These are phyloP conservation scores for Saguinus imperator DNA, from an alignment of 2,113 vertebrate species.

Conservation along the genomic window DNA sequence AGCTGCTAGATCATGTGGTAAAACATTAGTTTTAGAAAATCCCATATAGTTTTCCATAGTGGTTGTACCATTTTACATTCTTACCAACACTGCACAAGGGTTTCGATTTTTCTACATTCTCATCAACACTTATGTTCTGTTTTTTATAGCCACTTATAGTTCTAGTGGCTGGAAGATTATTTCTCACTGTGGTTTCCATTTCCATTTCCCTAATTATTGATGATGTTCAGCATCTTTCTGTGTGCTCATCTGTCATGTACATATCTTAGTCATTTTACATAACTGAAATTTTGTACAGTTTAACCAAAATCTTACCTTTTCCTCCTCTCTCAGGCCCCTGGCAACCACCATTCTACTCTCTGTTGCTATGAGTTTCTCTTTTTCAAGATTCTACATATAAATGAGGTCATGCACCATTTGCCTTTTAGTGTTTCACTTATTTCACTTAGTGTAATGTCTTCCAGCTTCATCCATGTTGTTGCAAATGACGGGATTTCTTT, in stretches of 20 bases:
- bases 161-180: neutral
- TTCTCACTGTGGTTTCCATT: neutral
- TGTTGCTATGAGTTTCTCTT: neutral
- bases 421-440: neutral
- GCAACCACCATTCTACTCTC: neutral
- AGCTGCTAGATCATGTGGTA: neutral
- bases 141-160: neutral
- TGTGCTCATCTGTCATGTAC: neutral
- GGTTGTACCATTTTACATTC: neutral
- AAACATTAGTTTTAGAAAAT: neutral
- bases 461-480: neutral
- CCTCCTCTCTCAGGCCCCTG: neutral
- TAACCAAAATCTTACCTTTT: neutral
- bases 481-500: neutral
- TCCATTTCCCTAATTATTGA: neutral
- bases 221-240: neutral
- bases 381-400: neutral
- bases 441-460: neutral
- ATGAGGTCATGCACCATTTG: neutral
- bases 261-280: neutral
- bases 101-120: neutral
- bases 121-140: neutral
- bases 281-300: neutral
- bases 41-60: neutral
- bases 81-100: neutral